Conservation (phyloP, 2,888 invertebrate species). For the Platycheirus albimanus region DNA sequence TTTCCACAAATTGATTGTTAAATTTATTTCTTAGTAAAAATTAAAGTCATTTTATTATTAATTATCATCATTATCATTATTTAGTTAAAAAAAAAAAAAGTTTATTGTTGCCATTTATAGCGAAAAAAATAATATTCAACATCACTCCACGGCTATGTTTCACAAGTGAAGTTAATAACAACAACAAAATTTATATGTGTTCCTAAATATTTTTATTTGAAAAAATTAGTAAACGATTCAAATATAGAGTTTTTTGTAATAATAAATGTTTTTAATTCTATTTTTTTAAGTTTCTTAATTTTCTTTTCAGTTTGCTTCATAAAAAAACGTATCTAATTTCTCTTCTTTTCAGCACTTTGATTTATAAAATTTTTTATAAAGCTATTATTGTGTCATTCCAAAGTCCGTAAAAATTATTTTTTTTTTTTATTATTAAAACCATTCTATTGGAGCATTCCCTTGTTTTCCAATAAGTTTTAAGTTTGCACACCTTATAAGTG, state of each 20-base stretch:
- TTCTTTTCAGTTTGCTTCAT: slow-evolving; percentile 4
- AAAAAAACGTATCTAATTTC: background rate
- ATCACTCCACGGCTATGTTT: slow-evolving; percentile 39
- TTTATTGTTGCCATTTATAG: slow-evolving; percentile 46
- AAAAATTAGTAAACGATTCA: slow-evolving; percentile 50
- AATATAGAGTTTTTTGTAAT: slow-evolving; percentile 53
- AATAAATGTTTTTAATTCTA: slow-evolving; percentile 9
- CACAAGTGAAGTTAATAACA: slow-evolving; percentile 41
- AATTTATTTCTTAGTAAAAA: slow-evolving; percentile 27
- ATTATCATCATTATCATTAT: slow-evolving; percentile 10
- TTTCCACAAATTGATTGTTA: slow-evolving; percentile 54
- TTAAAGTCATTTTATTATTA: slow-evolving; percentile 23
- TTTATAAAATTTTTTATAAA: background rate
- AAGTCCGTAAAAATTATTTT: no score
- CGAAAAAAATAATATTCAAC: background rate
- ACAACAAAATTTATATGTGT: slow-evolving; percentile 58
- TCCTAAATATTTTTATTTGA: slow-evolving; percentile 59
- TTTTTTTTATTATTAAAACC: no score
- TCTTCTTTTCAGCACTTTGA: slow-evolving; percentile 10
- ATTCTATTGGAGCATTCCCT: no score
- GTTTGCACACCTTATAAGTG: no score
- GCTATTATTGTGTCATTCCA: no score
- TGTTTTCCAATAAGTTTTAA: no score
- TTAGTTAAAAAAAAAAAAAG: slow-evolving; percentile 28
- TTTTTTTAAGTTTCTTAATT: slow-evolving; percentile 1